phyloP scores from a whole-genome alignment of 2,797 vertebrate genomes.

The Rhynchotus rufescens region DNA sequence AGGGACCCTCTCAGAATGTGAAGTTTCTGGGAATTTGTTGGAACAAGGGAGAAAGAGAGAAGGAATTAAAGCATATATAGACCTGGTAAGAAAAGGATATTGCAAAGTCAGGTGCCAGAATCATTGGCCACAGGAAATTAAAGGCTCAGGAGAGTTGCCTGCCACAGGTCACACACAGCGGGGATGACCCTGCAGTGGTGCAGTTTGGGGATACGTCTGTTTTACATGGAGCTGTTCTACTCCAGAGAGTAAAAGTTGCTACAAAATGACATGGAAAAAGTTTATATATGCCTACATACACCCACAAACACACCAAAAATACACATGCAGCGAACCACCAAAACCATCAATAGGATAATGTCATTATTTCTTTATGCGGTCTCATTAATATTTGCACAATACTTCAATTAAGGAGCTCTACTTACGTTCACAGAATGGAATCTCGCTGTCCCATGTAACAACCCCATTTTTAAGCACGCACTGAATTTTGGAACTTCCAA shows the following conservation, averaged over 20 bases:
- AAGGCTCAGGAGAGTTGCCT: not conserved
- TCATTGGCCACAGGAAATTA: not conserved
- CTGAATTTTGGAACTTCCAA: not conserved
- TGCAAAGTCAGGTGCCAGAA: not conserved
- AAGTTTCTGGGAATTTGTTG: too few species aligned
- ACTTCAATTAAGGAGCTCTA: not conserved
- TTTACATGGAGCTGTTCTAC: not conserved
- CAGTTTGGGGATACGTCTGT: fast-evolving
- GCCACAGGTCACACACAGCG: too few species aligned
- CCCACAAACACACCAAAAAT: not conserved
- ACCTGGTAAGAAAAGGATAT: not conserved
- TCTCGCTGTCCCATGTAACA: not conserved
- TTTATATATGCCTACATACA: too few species aligned
- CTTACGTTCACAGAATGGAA: conserved; percentile 53
- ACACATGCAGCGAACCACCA: fast-evolving
- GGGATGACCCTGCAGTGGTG: fast-evolving
- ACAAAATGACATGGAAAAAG: not conserved
- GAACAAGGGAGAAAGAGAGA: not conserved
- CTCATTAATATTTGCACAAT: fast-evolving
- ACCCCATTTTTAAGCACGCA: not conserved
- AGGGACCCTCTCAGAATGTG: too few species aligned
- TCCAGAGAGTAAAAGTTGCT: not conserved
- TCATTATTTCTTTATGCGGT: not conserved
- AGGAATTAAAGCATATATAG: fast-evolving
- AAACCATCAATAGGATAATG: not conserved